Evolutionary conservation across 2,797 vertebrate species (phyloP), one percentile per base, ranked within the genome.

Genomic region (Chrysolophus pictus): DNA sequence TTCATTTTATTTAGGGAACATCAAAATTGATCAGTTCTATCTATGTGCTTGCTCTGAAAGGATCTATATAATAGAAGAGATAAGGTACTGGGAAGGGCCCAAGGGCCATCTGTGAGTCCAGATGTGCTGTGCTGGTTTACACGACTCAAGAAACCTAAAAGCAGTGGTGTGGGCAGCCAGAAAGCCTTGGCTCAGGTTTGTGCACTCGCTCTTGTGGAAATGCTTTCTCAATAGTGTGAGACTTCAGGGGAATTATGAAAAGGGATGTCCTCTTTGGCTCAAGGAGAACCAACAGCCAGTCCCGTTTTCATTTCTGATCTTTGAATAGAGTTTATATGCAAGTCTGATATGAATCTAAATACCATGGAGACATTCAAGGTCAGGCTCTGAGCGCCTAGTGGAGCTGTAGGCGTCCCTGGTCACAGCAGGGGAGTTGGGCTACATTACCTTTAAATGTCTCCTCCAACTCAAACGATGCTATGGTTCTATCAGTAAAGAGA

Each of bases 101-200:
- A 44, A 7, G 10, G 47, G 67, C 26, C 2, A 4, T 6, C 23
- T 49, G 22, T 70, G 33, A 67, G 42, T 11, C 41, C 42, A 69
- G 29, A 4, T 11, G 10, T 35, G 14, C 16, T 2, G 0, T 24
- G 14, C 9, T 7, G 2, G 1, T 5, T 31, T 73, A 35, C 14
- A 26, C 15, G 5, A n/a, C 44, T 22, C 21, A 31, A 17, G 39
- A 12, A 22, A 84, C 21, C 8, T 29, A 23, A 55, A 14, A 82
- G 22, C 41, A n/a, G 59, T 21, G 42, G 56, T 1, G 1, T 4
- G 33, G 39, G 60, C 21, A 82, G 21, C 3, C 71, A 76, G 24
- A 81, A n/a, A 33, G 22, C 3, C 16, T 5, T 28, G 22, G 18
- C 6, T 4, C 33, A 69, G 31, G 7, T 42, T 56, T 47, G 39